phyloP scores from a whole-genome alignment of 2,797 vertebrate genomes.

The Dendrocincla tyrannina region DNA sequence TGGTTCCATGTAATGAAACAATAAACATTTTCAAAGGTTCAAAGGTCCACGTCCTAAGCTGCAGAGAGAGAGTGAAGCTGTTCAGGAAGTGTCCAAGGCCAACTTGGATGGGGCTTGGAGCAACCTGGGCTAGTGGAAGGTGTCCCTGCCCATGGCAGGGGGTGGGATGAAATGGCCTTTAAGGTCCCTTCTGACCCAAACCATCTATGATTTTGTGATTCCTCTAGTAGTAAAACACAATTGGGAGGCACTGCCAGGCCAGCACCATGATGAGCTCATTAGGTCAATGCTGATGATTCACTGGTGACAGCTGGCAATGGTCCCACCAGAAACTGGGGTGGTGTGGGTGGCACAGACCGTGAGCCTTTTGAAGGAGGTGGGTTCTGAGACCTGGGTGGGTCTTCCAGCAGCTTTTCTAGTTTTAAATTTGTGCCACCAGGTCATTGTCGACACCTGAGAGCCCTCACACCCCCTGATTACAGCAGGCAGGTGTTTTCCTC shows the following conservation, averaged over 20 bases:
- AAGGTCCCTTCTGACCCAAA: not conserved
- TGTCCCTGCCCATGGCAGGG: not conserved
- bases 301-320: too few relatives aligned
- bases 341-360: accelerated
- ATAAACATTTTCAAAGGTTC: not conserved
- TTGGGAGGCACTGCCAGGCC: not conserved
- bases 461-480: accelerated
- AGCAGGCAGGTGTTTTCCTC: not conserved
- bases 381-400: accelerated
- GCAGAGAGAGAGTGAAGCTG: not conserved
- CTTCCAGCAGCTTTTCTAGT: not conserved
- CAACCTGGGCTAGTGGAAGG: not conserved
- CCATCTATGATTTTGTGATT: too few relatives aligned
- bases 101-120: not conserved
- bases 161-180: accelerated
- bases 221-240: not conserved
- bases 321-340: not conserved
- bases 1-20: not conserved
- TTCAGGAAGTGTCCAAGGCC: not conserved
- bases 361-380: not conserved
- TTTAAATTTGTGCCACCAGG: not conserved
- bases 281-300: not conserved
- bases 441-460: accelerated
- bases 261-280: not conserved
- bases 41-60: accelerated